These are phyloP conservation scores for Carassius auratus DNA, from an alignment of 2,113 vertebrate species.

Conservation along the genomic window DNA sequence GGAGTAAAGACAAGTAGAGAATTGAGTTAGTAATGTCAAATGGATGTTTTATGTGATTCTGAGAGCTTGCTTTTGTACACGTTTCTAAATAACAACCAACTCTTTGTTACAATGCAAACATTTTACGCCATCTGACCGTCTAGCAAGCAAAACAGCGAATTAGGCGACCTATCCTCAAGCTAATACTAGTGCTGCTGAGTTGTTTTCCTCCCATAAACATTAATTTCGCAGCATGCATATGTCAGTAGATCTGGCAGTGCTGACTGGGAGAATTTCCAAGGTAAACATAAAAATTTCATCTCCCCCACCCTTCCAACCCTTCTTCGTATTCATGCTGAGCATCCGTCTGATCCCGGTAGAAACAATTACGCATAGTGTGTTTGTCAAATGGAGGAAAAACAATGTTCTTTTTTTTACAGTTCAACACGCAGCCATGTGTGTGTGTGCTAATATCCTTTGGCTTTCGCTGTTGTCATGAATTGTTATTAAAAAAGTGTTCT, in stretches of 20 bases:
- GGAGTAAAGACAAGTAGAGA: neutral
- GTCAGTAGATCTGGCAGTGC: constrained; percentile 33
- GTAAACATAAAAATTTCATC: constrained; percentile 43
- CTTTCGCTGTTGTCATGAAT: neutral
- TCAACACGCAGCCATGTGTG: neutral
- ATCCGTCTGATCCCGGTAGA: constrained; percentile 30
- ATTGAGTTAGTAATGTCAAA: neutral
- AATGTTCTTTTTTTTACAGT: constrained; percentile 30
- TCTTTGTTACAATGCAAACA: neutral
- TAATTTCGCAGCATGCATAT: constrained; percentile 44
- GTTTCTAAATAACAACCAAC: neutral
- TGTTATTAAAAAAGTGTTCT: neutral
- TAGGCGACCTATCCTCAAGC: constrained; percentile 29
- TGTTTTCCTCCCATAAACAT: constrained; percentile 44
- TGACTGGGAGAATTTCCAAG: constrained; percentile 42
- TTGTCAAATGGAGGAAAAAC: constrained; percentile 24
- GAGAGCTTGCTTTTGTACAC: neutral
- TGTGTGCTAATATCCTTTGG: neutral
- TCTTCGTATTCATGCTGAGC: neutral
- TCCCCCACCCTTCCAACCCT: neutral
- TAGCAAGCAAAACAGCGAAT: constrained; percentile 23
- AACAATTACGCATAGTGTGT: constrained; percentile 17
- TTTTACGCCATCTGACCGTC: neutral
- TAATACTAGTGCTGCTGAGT: constrained; percentile 31
- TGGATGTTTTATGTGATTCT: neutral